phyloP scores from a whole-genome alignment of 2,888 invertebrate species.

The Euplexia lucipara region DNA sequence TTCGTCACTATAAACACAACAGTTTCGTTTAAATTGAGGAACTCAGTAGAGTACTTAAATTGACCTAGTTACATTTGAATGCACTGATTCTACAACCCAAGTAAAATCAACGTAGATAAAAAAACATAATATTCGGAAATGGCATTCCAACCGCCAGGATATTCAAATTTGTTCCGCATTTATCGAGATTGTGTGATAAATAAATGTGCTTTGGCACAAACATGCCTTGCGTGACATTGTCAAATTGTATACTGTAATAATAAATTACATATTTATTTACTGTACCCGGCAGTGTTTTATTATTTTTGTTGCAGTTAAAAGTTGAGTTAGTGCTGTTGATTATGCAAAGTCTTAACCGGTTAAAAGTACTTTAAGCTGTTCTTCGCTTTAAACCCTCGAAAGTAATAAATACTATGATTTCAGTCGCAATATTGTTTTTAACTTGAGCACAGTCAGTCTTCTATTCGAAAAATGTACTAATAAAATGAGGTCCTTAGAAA shows the following conservation, averaged over 20 bases:
- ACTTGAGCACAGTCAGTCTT: too few relatives aligned
- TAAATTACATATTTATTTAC: constrained; percentile 35
- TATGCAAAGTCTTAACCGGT: too few relatives aligned
- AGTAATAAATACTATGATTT: background rate
- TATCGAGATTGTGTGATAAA: constrained; percentile 44
- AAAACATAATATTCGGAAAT: constrained; percentile 35
- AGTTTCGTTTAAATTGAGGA: background rate
- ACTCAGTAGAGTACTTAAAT: constrained; percentile 1
- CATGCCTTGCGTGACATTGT: constrained; percentile 40
- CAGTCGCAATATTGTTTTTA: background rate
- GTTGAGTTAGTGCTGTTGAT: background rate
- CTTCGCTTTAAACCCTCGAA: background rate
- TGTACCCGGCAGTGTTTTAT: constrained; percentile 4
- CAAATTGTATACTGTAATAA: constrained; percentile 16
- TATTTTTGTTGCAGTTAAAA: background rate
- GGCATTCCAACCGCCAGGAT: constrained; percentile 28
- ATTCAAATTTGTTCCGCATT: constrained; percentile 51
- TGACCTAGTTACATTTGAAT: constrained; percentile 7
- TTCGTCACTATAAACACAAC: too few relatives aligned
- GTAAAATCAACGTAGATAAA: constrained; percentile 17
- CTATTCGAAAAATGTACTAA: too few relatives aligned
- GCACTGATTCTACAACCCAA: background rate
- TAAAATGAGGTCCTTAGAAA: too few relatives aligned
- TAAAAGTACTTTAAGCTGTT: too few relatives aligned
- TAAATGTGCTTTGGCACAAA: constrained; percentile 43